These are phyloP conservation scores for Cephus pulcher DNA, from an alignment of 2,888 invertebrate species.

Conservation along the genomic window DNA sequence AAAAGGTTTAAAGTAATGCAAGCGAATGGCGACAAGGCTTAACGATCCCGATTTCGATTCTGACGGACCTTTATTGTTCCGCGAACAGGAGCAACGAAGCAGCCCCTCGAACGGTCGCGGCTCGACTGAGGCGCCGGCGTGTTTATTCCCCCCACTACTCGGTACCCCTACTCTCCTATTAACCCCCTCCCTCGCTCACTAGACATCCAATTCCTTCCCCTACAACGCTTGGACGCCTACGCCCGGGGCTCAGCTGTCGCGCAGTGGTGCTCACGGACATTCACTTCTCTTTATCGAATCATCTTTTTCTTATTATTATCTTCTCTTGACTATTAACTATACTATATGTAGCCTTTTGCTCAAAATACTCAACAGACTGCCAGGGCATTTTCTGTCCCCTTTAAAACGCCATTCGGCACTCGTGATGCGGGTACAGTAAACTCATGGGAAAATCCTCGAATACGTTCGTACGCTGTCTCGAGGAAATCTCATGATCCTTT, in stretches of 20 bases:
- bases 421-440: not conserved
- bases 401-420: not conserved
- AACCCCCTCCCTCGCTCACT: conserved; percentile 19
- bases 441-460: not conserved
- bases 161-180: conserved; percentile 15
- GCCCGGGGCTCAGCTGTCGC: conserved; percentile 32
- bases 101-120: conserved; percentile 46
- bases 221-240: conserved; percentile 25
- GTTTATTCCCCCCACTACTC: conserved; percentile 49
- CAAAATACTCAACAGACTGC: not conserved
- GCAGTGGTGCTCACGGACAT: conserved; percentile 21
- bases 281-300: not conserved
- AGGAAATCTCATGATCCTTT: not conserved
- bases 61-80: not conserved
- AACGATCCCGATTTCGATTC: not conserved
- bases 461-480: not conserved
- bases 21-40: not conserved
- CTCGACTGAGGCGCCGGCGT: conserved; percentile 63
- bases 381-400: not conserved
- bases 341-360: not conserved
- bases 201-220: not conserved
- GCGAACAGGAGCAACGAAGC: conserved; percentile 15
- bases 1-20: not conserved
- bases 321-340: not conserved
- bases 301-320: not conserved